These are phyloP conservation scores for Matsumurasca onukii DNA, from an alignment of 1,140 invertebrate species.

Conservation along the genomic window DNA sequence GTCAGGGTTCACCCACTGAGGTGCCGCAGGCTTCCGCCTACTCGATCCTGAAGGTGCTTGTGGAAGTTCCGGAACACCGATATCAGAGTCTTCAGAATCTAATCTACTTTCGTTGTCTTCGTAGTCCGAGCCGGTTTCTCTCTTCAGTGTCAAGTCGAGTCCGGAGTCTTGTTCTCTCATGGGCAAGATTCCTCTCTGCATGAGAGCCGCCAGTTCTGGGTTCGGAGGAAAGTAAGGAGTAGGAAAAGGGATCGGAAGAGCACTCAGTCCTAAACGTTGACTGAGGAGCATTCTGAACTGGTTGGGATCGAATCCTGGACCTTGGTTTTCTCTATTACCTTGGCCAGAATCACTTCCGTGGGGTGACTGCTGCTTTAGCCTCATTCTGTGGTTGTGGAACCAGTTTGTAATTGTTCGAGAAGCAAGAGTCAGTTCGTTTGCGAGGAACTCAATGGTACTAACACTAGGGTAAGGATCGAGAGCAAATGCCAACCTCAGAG, in stretches of 20 bases:
- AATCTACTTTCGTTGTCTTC: constrained; percentile 73
- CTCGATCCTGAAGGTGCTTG: constrained; percentile 45
- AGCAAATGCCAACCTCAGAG: constrained; percentile 87
- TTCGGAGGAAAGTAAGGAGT: constrained; percentile 74
- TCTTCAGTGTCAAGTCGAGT: constrained; percentile 78
- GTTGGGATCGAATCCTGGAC: constrained; percentile 74
- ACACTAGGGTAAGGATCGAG: constrained; percentile 96
- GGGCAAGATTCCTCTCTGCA: constrained; percentile 61
- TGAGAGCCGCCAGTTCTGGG: constrained; percentile 68
- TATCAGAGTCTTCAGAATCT: constrained; percentile 72
- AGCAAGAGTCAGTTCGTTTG: constrained; percentile 86
- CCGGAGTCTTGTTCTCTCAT: constrained; percentile 68
- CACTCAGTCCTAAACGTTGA: constrained; percentile 64
- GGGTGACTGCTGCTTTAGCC: constrained; percentile 87
- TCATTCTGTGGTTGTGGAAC: constrained; percentile 99
- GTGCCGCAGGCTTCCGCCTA: constrained; percentile 88
- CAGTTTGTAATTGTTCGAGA: constrained; percentile 97
- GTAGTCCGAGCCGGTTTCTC: constrained; percentile 72
- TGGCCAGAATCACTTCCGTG: constrained; percentile 62
- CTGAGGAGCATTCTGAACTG: constrained; percentile 86
- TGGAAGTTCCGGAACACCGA: constrained; percentile 45
- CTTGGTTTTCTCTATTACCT: constrained; percentile 38
- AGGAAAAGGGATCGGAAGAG: constrained; percentile 65
- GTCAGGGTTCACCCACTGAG: constrained; percentile 95
- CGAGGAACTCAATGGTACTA: constrained; percentile 92